Percentiles rank a stretch among this genome's conserved stretches.
These are phyloP conservation scores for Aphrocallistes beatrix DNA, from an alignment of 37 sponge, comb jelly and placozoan species.

Conservation along the genomic window DNA sequence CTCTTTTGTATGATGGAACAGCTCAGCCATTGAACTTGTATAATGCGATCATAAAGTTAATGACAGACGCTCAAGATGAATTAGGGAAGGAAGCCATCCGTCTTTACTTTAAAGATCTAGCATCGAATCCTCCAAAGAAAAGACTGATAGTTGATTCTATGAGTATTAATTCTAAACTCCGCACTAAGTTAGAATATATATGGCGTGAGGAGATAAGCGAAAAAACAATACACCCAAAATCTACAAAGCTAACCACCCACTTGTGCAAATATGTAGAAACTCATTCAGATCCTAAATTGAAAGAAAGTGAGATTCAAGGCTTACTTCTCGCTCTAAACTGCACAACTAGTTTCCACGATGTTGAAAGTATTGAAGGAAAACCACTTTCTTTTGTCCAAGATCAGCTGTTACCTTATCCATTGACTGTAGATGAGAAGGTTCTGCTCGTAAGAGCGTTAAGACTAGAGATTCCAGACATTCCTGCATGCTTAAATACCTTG, in stretches of 20 bases:
- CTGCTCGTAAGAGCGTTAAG: neutral
- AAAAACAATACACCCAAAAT: no score
- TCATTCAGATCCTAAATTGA: neutral
- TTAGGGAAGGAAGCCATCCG: neutral
- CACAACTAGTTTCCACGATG: no score
- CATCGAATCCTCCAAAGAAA: neutral
- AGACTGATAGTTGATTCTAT: neutral
- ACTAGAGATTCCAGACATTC: neutral
- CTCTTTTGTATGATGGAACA: slow-evolving; percentile 1
- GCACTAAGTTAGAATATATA: no score
- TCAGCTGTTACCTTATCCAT: neutral
- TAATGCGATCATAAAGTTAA: neutral
- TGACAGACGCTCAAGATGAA: neutral
- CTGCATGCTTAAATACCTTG: neutral
- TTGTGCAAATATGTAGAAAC: neutral
- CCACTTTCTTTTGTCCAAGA: no score
- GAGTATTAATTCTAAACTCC: no score
- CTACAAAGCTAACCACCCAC: no score
- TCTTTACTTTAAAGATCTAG: neutral
- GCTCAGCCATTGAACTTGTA: neutral
- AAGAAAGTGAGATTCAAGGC: neutral
- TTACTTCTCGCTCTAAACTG: neutral
- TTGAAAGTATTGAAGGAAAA: no score
- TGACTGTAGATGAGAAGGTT: neutral
- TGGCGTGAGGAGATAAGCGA: no score